Percentiles rank a stretch among this genome's conserved stretches.
phyloP scores from a whole-genome alignment of 2,888 invertebrate species.

The Lasioglossum lativentre region DNA sequence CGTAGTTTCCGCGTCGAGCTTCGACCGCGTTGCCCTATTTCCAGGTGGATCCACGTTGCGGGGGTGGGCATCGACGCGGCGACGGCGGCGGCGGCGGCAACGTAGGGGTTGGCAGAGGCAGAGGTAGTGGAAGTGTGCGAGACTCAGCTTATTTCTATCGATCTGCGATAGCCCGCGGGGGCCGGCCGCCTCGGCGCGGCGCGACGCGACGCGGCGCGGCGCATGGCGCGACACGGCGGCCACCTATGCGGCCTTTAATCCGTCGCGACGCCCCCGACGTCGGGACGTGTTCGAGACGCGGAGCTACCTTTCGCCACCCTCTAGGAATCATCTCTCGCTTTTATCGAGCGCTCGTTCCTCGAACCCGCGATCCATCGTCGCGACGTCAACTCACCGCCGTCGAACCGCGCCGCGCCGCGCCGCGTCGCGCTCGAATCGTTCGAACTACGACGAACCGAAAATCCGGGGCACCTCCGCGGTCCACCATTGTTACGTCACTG shows the following conservation, averaged over 20 bases:
- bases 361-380: not conserved
- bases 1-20: conserved; percentile 19
- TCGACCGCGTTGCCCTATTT: conserved; percentile 51
- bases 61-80: not conserved
- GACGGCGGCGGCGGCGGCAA: not conserved
- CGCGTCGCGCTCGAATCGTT: not conserved
- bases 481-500: conserved; percentile 51
- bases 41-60: conserved; percentile 12
- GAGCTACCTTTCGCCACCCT: conserved; percentile 15
- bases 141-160: conserved; percentile 80
- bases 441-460: not conserved
- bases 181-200: conserved; percentile 45
- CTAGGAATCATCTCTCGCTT: not conserved
- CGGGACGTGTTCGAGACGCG: conserved; percentile 61
- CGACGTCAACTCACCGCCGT: no score
- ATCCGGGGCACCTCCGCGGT: conserved; percentile 19
- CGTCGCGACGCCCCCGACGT: conserved; percentile 77
- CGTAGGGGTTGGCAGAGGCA: conserved; percentile 25
- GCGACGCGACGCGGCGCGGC: conserved; percentile 66
- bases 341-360: not conserved
- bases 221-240: conserved; percentile 79
- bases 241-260: conserved; percentile 79
- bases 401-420: not conserved
- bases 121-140: conserved; percentile 66
- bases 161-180: conserved; percentile 77